Conservation (phyloP, 2,888 invertebrate genomes). For the Poecilobothrus nobilitatus region DNA sequence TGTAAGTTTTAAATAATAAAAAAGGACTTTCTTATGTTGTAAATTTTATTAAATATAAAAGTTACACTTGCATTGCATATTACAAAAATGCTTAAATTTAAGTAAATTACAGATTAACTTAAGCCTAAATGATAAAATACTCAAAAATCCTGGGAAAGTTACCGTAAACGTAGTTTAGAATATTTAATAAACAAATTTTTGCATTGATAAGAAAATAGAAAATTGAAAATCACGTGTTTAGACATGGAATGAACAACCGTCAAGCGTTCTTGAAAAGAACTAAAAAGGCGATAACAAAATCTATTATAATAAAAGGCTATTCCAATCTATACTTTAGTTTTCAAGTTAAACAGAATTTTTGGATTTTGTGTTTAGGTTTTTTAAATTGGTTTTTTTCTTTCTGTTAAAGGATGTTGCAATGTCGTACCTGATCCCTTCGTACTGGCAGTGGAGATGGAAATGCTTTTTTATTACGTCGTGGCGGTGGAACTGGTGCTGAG, state of each 20-base stretch:
- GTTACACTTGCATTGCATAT: slow-evolving; percentile 8
- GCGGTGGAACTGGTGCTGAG: slow-evolving; percentile 55
- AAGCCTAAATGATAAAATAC: neutral
- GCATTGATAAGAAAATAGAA: too few species aligned
- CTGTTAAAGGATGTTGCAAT: slow-evolving; percentile 43
- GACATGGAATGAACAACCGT: too few species aligned
- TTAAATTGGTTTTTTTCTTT: neutral
- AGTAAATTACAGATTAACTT: neutral
- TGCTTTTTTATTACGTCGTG: slow-evolving; percentile 52
- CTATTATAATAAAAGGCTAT: too few species aligned
- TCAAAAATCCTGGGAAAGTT: too few species aligned
- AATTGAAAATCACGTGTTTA: too few species aligned
- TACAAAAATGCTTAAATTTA: neutral
- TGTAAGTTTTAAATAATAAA: slow-evolving; percentile 13
- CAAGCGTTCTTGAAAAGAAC: too few species aligned
- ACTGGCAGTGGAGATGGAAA: slow-evolving; percentile 46
- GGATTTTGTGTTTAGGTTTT: too few species aligned
- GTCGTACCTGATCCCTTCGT: slow-evolving; percentile 45
- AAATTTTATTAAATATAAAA: slow-evolving; percentile 15
- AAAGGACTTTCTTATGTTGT: slow-evolving; percentile 18
- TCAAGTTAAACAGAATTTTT: too few species aligned
- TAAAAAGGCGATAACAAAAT: too few species aligned
- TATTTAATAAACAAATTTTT: too few species aligned
- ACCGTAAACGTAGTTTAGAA: too few species aligned
- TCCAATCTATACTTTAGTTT: too few species aligned